phyloP scores from a whole-genome alignment of 2,797 vertebrate genomes.

The Spheniscus humboldti region DNA sequence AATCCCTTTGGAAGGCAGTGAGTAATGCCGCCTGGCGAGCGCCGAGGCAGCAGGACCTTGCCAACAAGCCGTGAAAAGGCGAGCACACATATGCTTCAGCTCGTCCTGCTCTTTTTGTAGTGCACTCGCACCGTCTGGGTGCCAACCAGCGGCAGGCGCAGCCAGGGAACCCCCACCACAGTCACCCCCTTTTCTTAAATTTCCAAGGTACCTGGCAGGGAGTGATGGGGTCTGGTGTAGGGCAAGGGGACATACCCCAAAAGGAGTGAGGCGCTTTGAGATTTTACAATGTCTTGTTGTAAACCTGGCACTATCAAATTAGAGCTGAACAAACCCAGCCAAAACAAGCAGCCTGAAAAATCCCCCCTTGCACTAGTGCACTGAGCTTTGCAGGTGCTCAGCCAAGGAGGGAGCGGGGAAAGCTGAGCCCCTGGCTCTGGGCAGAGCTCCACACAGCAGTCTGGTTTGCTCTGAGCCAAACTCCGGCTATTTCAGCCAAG shows the following conservation, averaged over 20 bases:
- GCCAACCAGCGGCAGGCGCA: not conserved
- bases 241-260: not conserved
- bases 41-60: not conserved
- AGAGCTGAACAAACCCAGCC: not conserved
- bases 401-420: not conserved
- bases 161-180: not conserved
- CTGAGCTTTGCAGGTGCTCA: not conserved
- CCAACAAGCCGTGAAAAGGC: not conserved
- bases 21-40: constrained; percentile 17
- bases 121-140: not conserved
- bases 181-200: not conserved
- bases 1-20: not conserved
- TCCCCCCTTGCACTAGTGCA: not conserved
- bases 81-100: constrained; percentile 5
- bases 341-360: not conserved
- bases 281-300: not conserved
- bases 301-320: accelerated
- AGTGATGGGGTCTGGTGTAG: not conserved
- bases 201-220: not conserved
- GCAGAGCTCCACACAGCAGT: not conserved
- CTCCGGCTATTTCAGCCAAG: not conserved
- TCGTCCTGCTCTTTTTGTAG: not conserved
- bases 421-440: not conserved
- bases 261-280: not conserved
- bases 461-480: not conserved